Conservation (phyloP, 2,888 invertebrate genomes). For the Hofmannophila pseudospretella region DNA sequence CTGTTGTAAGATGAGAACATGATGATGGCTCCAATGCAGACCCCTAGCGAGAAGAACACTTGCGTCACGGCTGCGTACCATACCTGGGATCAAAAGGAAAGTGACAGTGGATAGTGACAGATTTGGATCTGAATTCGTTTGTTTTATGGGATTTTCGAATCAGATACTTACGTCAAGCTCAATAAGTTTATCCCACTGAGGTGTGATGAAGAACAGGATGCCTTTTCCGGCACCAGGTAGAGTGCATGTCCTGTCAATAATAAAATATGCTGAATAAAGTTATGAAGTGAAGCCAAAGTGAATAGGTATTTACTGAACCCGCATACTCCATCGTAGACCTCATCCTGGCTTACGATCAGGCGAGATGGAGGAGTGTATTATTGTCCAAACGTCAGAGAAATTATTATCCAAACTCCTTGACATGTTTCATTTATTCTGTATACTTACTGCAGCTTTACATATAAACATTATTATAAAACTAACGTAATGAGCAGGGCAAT, state of each 20-base stretch:
- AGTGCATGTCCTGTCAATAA: constrained; percentile 69
- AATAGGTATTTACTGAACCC: too few relatives aligned
- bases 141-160: too few relatives aligned
- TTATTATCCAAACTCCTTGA: too few relatives aligned
- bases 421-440: too few relatives aligned
- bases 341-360: too few relatives aligned
- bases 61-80: constrained; percentile 89
- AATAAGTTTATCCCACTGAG: constrained; percentile 85
- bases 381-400: too few relatives aligned
- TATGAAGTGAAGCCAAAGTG: too few relatives aligned
- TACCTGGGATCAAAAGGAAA: constrained; percentile 74
- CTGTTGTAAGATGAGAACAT: constrained; percentile 87
- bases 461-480: constrained; percentile 13
- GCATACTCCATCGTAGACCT: too few relatives aligned
- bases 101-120: too few relatives aligned
- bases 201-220: constrained; percentile 86
- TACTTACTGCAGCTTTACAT: not conserved
- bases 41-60: constrained; percentile 87
- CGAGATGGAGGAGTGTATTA: too few relatives aligned
- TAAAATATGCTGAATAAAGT: too few relatives aligned
- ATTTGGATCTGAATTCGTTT: too few relatives aligned
- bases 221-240: constrained; percentile 82
- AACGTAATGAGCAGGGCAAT: constrained; percentile 82
- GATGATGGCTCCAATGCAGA: constrained; percentile 84
- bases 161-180: constrained; percentile 79